Percentiles rank a stretch among this genome's conserved stretches.
Conservation (phyloP, 2,113 vertebrate genomes). For the Psilopsiagon aurifrons region DNA sequence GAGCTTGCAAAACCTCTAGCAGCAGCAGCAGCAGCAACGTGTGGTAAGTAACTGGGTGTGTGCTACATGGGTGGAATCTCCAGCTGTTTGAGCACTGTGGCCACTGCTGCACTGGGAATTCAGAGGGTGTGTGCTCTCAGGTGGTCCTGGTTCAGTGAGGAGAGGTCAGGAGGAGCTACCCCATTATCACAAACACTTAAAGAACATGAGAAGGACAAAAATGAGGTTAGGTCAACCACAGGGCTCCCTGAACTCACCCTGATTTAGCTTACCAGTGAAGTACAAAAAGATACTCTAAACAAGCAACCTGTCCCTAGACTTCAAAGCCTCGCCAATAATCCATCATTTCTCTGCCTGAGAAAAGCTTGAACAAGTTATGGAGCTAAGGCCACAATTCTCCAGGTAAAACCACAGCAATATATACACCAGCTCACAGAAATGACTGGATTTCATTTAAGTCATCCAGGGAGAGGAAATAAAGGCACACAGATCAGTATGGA, state of each 20-base stretch:
- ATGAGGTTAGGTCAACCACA: too few species aligned
- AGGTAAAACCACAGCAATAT: neutral
- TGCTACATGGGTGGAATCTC: neutral
- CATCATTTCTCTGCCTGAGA: neutral
- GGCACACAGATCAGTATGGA: rapidly evolving
- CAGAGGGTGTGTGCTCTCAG: rapidly evolving
- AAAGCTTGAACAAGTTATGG: neutral
- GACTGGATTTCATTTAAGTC: neutral
- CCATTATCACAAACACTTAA: neutral
- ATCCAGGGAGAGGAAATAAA: neutral
- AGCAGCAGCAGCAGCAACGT: neutral
- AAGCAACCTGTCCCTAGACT: neutral
- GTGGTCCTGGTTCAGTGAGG: neutral
- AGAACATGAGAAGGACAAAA: neutral
- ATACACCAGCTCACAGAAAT: rapidly evolving
- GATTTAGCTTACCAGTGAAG: neutral
- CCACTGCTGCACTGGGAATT: neutral
- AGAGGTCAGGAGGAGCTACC: neutral
- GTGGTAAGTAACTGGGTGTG: rapidly evolving
- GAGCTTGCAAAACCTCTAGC: neutral
- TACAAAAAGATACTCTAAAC: rapidly evolving
- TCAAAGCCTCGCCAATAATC: neutral
- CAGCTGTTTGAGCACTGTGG: rapidly evolving
- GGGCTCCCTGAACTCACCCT: neutral
- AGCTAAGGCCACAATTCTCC: neutral